Evolutionary conservation across 2,888 invertebrate genomes (phyloP).

Genomic region (Pseudoips prasinana): DNA sequence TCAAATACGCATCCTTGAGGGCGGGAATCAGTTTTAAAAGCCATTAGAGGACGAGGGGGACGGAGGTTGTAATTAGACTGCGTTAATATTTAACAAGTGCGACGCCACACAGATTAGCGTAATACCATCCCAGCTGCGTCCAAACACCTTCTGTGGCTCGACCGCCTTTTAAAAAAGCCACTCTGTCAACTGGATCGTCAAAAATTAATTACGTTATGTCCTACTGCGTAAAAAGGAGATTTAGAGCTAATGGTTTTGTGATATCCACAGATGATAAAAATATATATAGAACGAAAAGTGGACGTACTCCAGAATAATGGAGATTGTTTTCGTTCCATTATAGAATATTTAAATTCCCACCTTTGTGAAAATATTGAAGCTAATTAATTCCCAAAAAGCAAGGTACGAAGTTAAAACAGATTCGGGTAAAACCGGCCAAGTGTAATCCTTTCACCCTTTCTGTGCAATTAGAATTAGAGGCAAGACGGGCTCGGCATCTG

Average conservation of each 20-base stretch:
- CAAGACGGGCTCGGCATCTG: constrained; percentile 69
- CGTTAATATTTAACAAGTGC: constrained; percentile 82
- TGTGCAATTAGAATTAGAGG: constrained; percentile 69
- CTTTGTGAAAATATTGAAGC: constrained; percentile 22
- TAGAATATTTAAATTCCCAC: constrained; percentile 24
- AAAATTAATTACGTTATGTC: constrained; percentile 68
- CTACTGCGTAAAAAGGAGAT: constrained; percentile 46
- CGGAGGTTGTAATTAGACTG: constrained; percentile 74
- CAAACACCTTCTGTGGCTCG: constrained; percentile 62
- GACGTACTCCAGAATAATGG: no score
- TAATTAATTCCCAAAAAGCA: constrained; percentile 48
- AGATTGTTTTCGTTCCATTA: constrained; percentile 49
- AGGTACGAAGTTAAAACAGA: constrained; percentile 46
- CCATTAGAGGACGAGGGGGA: constrained; percentile 69
- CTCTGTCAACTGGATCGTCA: constrained; percentile 64
- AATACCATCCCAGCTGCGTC: constrained; percentile 65
- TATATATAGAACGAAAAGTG: constrained; percentile 6
- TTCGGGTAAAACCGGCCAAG: constrained; percentile 45
- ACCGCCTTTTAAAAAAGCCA: constrained; percentile 65
- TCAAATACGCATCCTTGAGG: constrained; percentile 79
- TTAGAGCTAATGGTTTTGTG: constrained; percentile 57
- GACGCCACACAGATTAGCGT: constrained; percentile 71
- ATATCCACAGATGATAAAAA: constrained; percentile 27
- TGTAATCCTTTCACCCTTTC: constrained; percentile 72
- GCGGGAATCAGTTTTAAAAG: constrained; percentile 81